Percentiles rank a stretch among this genome's conserved stretches.
These are phyloP conservation scores for Lasioglossum malachurum DNA, from an alignment of 2,888 invertebrate species.

Conservation along the genomic window DNA sequence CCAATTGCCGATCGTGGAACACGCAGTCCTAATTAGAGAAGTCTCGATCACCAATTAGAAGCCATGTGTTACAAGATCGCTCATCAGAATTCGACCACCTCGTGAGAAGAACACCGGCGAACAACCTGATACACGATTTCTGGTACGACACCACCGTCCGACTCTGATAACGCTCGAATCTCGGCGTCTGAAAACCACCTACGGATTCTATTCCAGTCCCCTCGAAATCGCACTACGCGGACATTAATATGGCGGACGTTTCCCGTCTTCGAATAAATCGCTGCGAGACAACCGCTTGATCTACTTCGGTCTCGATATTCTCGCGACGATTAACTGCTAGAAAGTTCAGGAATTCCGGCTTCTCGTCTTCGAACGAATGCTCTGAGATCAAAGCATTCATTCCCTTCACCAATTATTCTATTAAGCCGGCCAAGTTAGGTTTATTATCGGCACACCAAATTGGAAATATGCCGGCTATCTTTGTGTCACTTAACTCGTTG, in stretches of 20 bases:
- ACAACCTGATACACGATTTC: neutral
- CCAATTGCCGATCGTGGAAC: slow-evolving; percentile 72
- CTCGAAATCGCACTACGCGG: slow-evolving; percentile 14
- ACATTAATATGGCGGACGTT: slow-evolving; percentile 44
- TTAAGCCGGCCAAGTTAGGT: neutral
- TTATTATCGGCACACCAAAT: neutral
- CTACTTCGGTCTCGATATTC: slow-evolving; percentile 40
- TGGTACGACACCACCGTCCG: neutral
- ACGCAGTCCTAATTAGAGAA: slow-evolving; percentile 66
- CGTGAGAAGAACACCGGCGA: slow-evolving; percentile 35
- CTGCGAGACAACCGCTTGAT: slow-evolving; percentile 13
- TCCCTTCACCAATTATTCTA: slow-evolving; percentile 41
- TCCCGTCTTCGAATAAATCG: slow-evolving; percentile 35
- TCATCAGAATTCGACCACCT: slow-evolving; percentile 46
- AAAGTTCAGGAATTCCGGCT: slow-evolving; percentile 48
- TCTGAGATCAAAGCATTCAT: slow-evolving; percentile 39
- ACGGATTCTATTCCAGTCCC: slow-evolving; percentile 52
- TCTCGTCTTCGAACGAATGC: slow-evolving; percentile 32
- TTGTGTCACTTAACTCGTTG: too few relatives aligned
- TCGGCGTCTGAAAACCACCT: neutral
- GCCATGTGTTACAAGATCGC: slow-evolving; percentile 48
- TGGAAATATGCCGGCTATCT: neutral
- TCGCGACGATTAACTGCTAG: slow-evolving; percentile 39
- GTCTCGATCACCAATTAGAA: slow-evolving; percentile 70
- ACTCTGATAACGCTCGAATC: neutral